Base-by-base conservation (phyloP, 2,888 invertebrate species). In the Apantesis nais region DNA sequence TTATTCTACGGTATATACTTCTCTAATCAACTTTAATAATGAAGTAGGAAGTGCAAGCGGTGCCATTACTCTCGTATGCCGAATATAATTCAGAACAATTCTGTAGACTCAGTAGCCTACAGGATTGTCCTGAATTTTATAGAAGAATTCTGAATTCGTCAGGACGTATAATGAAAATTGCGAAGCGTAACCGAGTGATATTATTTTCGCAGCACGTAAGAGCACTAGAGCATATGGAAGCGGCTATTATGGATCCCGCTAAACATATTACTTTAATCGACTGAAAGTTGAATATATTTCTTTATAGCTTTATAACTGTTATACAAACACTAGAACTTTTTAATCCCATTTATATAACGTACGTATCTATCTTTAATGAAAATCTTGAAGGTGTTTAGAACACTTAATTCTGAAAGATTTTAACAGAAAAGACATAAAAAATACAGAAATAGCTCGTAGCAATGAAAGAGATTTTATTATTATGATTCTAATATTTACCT, bases 161-260 rank as follows among this genome's bases (percentile, higher is more conserved):
- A n/a, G n/a, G 68, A 68, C 73, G 65, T 77, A 72, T 60, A 68
- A 71, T 76, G 72, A 65, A 79, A 77, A 74, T 77, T 72, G 67
- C 71, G 71, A 76, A 67, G 71, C 70, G 74, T 74, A 81, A 77
- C 70, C 37, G 67, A 79, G 71, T 64, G 68, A 79, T 81, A 81
- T 74, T 68, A 74, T 75, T 81, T 77, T 65, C 75, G 62, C 77
- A 81, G 79, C 79, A 79, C 77, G 79, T 81, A 81, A 77, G 77
- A 80, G 75, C 74, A 69, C 79, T 73, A 48, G 74, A 75, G 70
- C 66, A 68, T 61, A 65, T 70, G 73, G 70, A 74, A 78, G 70
- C 60, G 73, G 72, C 61, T 62, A 67, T 62, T 69, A 71, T 75
- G 77, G 77, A 78, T 78, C 81, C 77, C 65, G 65, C 61, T 63